phyloP scores from a whole-genome alignment of 1,140 invertebrate species.

The Psilanteris sp. region DNA sequence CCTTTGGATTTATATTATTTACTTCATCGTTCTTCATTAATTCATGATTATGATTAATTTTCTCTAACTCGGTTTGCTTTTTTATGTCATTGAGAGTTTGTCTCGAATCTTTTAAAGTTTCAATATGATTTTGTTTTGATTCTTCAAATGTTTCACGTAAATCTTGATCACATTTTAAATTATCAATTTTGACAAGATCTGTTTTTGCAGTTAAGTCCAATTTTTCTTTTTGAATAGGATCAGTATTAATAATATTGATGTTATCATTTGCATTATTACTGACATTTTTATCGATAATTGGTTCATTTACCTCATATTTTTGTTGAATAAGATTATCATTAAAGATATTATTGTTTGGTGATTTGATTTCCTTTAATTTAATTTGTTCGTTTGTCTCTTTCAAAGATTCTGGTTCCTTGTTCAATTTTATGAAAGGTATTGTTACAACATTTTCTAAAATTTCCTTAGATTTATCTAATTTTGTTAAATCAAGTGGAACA shows the following conservation, averaged over 20 bases:
- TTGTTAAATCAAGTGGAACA: conserved; percentile 77
- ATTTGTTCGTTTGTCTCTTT: conserved; percentile 64
- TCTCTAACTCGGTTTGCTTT: no score
- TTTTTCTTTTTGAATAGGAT: conserved; percentile 79
- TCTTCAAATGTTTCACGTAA: conserved; percentile 81
- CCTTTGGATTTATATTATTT: background rate
- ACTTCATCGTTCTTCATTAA: background rate
- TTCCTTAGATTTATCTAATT: conserved; percentile 59
- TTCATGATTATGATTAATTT: conserved; percentile 9
- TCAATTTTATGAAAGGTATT: conserved; percentile 44
- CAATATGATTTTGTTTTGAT: conserved; percentile 81
- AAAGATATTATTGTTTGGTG: background rate
- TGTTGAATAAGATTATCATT: background rate
- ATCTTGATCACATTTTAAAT: conserved; percentile 76
- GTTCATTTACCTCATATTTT: background rate
- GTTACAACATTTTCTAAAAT: conserved; percentile 34
- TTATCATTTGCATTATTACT: conserved; percentile 70
- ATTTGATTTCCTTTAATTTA: conserved; percentile 63
- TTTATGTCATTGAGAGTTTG: conserved; percentile 81
- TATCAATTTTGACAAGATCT: conserved; percentile 61
- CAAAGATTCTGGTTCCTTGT: conserved; percentile 65
- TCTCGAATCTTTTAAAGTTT: conserved; percentile 82
- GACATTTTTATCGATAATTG: background rate
- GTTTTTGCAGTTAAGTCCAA: conserved; percentile 74
- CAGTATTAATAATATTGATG: conserved; percentile 74